Percentiles rank a stretch among this genome's conserved stretches.
Evolutionary conservation across 2,797 vertebrate genomes (phyloP).

Genomic region (Brachyrhaphis roseni): DNA sequence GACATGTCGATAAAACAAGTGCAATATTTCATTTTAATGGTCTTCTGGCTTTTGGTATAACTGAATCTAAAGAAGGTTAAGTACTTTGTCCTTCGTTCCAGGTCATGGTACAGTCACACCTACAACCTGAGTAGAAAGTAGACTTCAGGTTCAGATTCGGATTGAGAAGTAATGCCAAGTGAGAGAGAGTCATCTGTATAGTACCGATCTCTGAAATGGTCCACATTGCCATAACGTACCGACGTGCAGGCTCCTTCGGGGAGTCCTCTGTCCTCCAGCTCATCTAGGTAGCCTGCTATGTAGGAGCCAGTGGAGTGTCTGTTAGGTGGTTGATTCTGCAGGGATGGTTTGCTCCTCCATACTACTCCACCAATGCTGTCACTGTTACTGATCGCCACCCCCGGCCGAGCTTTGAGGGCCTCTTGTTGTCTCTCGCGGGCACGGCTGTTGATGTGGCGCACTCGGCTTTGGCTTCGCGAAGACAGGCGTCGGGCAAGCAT

Average conservation of each 20-base stretch:
- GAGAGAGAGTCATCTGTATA: constrained; percentile 75
- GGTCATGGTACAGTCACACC: constrained; percentile 45
- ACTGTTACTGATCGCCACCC: constrained; percentile 34
- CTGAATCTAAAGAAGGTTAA: constrained; percentile 33
- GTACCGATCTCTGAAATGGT: constrained; percentile 79
- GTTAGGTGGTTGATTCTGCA: constrained; percentile 77
- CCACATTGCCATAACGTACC: constrained; percentile 74
- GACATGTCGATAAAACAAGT: constrained; percentile 33
- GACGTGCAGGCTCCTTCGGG: constrained; percentile 90
- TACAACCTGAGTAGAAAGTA: constrained; percentile 96
- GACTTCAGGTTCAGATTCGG: constrained; percentile 90
- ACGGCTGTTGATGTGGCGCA: constrained; percentile 94
- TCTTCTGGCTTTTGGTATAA: constrained; percentile 43
- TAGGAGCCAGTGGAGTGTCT: constrained; percentile 97
- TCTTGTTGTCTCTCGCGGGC: constrained; percentile 94
- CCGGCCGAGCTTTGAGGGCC: constrained; percentile 80
- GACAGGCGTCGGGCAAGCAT: constrained; percentile 90
- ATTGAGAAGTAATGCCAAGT: constrained; percentile 71
- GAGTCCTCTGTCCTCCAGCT: constrained; percentile 85
- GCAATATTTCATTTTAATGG: constrained; percentile 24
- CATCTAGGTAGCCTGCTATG: constrained; percentile 89
- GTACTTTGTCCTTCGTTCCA: constrained; percentile 16
- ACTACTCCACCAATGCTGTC: constrained; percentile 78
- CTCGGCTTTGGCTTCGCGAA: constrained; percentile 94
- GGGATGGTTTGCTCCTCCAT: constrained; percentile 83